phyloP scores from a whole-genome alignment of 2,113 vertebrate species.

The Chascanopsetta lugubris region DNA sequence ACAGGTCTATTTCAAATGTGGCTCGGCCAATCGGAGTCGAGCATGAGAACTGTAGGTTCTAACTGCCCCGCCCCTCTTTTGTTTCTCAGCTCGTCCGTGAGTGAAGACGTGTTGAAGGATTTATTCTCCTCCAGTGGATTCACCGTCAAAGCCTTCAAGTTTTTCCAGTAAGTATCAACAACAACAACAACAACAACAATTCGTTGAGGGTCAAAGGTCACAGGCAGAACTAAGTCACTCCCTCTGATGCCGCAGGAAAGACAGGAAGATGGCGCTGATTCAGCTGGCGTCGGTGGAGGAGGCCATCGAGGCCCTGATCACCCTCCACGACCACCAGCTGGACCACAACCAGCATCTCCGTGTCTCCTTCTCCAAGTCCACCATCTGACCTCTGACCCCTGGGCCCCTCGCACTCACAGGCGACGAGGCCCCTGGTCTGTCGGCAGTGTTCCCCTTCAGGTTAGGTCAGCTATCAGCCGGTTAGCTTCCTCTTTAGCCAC shows the following conservation, averaged over 20 bases:
- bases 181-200: too few relatives aligned
- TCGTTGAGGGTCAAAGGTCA: too few relatives aligned
- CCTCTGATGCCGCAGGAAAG: slow-evolving; percentile 53
- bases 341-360: slow-evolving; percentile 70
- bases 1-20: background rate
- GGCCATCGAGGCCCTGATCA: slow-evolving; percentile 61
- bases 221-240: slow-evolving; percentile 36
- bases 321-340: slow-evolving; percentile 63
- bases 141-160: slow-evolving; percentile 62
- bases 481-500: background rate
- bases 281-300: slow-evolving; percentile 68
- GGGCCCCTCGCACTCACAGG: background rate
- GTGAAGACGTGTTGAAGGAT: slow-evolving; percentile 54
- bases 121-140: slow-evolving; percentile 56
- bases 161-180: slow-evolving; percentile 64
- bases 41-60: too few relatives aligned
- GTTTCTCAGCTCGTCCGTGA: slow-evolving; percentile 42
- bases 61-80: background rate
- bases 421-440: background rate
- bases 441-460: background rate
- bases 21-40: background rate
- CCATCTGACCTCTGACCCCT: slow-evolving; percentile 37
- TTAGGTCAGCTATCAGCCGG: background rate
- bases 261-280: slow-evolving; percentile 70
- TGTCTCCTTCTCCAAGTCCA: slow-evolving; percentile 68